phyloP scores from a whole-genome alignment of 2,113 vertebrate species.

The Terrapene triunguis region DNA sequence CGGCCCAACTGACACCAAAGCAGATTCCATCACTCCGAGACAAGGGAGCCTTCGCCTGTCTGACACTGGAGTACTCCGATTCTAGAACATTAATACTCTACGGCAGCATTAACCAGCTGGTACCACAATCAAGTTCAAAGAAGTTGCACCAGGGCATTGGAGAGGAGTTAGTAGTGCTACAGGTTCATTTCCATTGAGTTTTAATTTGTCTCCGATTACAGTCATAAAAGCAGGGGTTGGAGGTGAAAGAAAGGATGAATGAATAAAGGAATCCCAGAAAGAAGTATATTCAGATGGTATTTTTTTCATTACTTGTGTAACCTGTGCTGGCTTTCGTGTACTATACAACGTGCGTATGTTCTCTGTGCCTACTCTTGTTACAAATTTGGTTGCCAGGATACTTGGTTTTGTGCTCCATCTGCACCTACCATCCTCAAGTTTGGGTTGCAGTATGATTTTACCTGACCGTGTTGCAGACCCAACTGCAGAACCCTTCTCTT shows the following conservation, averaged over 20 bases:
- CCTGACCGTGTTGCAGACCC: not conserved
- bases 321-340: not conserved
- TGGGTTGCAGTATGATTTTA: not conserved
- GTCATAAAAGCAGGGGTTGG: not conserved
- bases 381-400: not conserved
- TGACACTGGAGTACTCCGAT: not conserved
- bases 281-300: not conserved
- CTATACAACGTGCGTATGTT: not conserved
- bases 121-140: fast-evolving
- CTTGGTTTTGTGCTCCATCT: not conserved
- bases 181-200: not conserved
- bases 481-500: not conserved
- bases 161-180: not conserved
- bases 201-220: not conserved
- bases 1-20: not conserved
- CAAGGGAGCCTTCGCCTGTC: not conserved
- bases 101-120: not conserved
- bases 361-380: not conserved
- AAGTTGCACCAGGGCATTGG: not conserved
- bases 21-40: not conserved
- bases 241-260: not conserved
- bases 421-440: not conserved
- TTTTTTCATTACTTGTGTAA: not conserved
- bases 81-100: not conserved
- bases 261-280: not conserved